These are phyloP conservation scores for Champsocephalus esox DNA, from an alignment of 2,797 vertebrate genomes.

Conservation along the genomic window DNA sequence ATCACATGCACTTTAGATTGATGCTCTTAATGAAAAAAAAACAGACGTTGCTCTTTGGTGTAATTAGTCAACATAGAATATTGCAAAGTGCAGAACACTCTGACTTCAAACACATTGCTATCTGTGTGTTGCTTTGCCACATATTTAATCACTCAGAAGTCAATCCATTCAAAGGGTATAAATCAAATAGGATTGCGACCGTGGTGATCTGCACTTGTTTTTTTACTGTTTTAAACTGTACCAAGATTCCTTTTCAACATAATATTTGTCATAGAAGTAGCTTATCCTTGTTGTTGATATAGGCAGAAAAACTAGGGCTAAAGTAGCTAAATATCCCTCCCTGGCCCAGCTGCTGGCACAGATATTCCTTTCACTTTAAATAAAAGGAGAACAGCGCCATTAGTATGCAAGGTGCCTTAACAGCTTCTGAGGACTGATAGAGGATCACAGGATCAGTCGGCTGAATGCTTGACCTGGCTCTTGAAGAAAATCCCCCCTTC, in stretches of 20 bases:
- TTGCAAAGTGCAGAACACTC: neutral
- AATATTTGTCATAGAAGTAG: slow-evolving; percentile 11
- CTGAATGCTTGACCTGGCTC: slow-evolving; percentile 68
- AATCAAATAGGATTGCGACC: slow-evolving; percentile 50
- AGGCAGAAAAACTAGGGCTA: slow-evolving; percentile 5
- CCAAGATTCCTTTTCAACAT: neutral
- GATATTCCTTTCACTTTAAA: slow-evolving; percentile 46
- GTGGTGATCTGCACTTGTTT: neutral
- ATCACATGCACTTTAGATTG: slow-evolving; percentile 30
- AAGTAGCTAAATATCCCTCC: slow-evolving; percentile 55
- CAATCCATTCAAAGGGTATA: slow-evolving; percentile 37
- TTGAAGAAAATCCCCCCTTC: slow-evolving; percentile 59
- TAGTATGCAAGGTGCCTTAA: slow-evolving; percentile 81
- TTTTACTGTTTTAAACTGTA: slow-evolving; percentile 3
- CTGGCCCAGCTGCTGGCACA: slow-evolving; percentile 63
- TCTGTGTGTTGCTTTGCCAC: slow-evolving; percentile 34
- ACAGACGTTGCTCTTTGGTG: slow-evolving; percentile 12
- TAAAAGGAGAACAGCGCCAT: slow-evolving; percentile 64
- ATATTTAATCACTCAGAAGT: slow-evolving; percentile 25
- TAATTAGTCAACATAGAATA: slow-evolving; percentile 29
- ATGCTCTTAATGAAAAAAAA: slow-evolving; percentile 8
- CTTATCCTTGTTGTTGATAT: neutral
- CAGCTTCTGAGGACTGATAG: slow-evolving; percentile 74
- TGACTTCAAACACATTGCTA: slow-evolving; percentile 20
- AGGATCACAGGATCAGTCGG: slow-evolving; percentile 73